Evolutionary conservation across 2,797 vertebrate species (phyloP), one percentile per base, ranked within the genome.

Genomic region (Erethizon dorsatum): DNA sequence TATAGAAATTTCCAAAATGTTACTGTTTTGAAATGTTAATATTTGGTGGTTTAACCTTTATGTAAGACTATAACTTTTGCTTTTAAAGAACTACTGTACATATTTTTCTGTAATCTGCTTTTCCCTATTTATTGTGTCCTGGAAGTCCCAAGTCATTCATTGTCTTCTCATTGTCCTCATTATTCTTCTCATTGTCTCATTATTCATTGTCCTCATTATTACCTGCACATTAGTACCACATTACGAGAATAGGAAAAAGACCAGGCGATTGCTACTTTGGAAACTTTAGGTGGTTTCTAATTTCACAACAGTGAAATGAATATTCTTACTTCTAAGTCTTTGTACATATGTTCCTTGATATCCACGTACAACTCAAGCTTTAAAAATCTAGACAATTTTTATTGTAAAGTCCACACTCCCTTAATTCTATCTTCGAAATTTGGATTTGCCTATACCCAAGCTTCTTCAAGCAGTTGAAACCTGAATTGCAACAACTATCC

Each of bases 261-360:
- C 11, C 26, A 57, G 18, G 33, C 12, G 65, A 33, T 73, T 80
- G 14, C 22, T 65, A 56, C 54, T 89, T 82, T 56, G 31, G 26
- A 86, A 92, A 84, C 37, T 67, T 88, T 71, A 41, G 13, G 26
- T 47, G 79, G 20, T 57, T 94, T 88, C 37, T 85, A 52, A 71
- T 73, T 84, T 92, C 5, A 88, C 56, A 96, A 33, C 54, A 94
- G 11, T 84, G 52, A 83, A 69, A 61, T 61, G 59, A 90, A 78
- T 61, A 78, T 83, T 47, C n/a, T 83, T 54, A 47, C 22, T 86
- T 83, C 45, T 83, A 71, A 77, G 37, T 85, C 33, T 57, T 33
- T 86, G 15, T 15, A 31, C 14, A n/a, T 13, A 54, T 2, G 11
- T 75, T 83, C 12, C 37, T 93, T 92, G 28, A 67, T 63, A 12